Conservation (phyloP, 2,888 invertebrate genomes). For the Apantesis nais region DNA sequence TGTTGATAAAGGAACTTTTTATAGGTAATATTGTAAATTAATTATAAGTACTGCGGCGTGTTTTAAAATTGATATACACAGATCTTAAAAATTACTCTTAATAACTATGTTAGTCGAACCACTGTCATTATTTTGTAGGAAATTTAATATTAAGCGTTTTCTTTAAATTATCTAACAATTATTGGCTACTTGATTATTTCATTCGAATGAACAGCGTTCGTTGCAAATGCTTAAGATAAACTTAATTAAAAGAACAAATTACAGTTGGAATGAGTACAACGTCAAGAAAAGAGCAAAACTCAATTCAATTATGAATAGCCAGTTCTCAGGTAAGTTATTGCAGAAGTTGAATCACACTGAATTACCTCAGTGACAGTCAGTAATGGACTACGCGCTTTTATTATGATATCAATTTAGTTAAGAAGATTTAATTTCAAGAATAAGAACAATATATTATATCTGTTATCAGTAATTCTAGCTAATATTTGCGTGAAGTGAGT, state of each 20-base stretch:
- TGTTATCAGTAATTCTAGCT: slow-evolving; percentile 3
- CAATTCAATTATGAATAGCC: slow-evolving; percentile 47
- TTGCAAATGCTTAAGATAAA: slow-evolving; percentile 14
- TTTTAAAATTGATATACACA: background rate
- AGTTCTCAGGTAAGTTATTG: slow-evolving; percentile 41
- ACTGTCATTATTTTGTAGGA: background rate
- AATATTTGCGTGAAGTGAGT: background rate
- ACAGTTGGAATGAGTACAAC: slow-evolving; percentile 29
- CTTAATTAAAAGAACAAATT: slow-evolving; percentile 41
- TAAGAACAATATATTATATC: slow-evolving; percentile 20
- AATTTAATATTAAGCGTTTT: background rate
- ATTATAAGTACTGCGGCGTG: background rate
- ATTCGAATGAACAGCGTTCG: background rate
- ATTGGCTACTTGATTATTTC: background rate
- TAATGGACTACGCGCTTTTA: slow-evolving; percentile 47
- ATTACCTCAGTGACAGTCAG: slow-evolving; percentile 50
- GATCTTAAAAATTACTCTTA: background rate
- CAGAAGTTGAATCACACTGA: slow-evolving; percentile 51
- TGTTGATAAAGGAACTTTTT: background rate
- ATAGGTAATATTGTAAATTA: background rate
- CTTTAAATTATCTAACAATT: background rate
- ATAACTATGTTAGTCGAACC: background rate
- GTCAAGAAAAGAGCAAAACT: slow-evolving; percentile 41
- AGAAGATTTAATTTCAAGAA: slow-evolving; percentile 36
- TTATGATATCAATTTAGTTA: slow-evolving; percentile 48